These are phyloP conservation scores for Lamprotornis superbus DNA, from an alignment of 2,113 vertebrate genomes.

Conservation along the genomic window DNA sequence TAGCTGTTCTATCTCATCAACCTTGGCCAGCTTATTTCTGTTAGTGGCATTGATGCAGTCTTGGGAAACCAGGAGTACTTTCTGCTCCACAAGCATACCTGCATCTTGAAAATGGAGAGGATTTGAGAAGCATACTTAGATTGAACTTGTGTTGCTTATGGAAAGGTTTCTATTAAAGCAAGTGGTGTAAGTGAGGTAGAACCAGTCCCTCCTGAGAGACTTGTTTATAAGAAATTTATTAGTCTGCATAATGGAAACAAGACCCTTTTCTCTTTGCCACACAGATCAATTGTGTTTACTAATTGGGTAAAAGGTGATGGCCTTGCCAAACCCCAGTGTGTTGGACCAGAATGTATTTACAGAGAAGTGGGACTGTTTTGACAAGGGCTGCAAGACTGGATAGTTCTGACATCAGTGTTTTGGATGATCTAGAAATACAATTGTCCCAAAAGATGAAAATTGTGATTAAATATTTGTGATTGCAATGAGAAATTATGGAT, in stretches of 20 bases:
- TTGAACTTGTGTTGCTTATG: neutral
- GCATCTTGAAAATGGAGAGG: neutral
- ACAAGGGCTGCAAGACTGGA: neutral
- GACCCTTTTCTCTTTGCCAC: neutral
- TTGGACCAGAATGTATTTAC: neutral
- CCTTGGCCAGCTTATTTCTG: neutral
- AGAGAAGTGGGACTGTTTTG: neutral
- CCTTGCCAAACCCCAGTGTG: neutral
- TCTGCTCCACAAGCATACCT: neutral
- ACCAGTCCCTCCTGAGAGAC: neutral
- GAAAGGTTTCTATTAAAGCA: neutral
- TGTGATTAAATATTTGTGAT: neutral
- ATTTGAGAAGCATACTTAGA: neutral
- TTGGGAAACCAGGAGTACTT: neutral
- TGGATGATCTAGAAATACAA: neutral
- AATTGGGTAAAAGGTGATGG: neutral
- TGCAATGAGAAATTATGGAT: neutral
- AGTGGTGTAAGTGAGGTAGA: neutral
- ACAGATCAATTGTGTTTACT: neutral
- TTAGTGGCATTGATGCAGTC: neutral
- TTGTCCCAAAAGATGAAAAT: neutral
- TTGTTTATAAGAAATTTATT: neutral
- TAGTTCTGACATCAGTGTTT: neutral
- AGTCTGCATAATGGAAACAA: neutral
- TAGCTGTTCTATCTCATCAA: neutral